phyloP scores from a whole-genome alignment of 2,113 vertebrate genomes.

The Apaloderma vittatum region DNA sequence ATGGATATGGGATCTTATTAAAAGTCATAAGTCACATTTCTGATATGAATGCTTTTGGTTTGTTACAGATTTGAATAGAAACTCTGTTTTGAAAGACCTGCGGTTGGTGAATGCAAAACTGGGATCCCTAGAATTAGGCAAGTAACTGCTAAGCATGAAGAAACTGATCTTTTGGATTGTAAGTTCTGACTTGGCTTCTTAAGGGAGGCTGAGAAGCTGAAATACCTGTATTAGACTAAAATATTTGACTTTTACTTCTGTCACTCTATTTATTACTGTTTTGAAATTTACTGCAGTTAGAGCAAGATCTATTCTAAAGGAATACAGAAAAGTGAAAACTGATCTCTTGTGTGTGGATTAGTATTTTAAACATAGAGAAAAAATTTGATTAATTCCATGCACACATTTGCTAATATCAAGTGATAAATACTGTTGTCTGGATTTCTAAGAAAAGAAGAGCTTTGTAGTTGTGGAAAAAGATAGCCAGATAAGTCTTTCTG shows the following conservation, averaged over 20 bases:
- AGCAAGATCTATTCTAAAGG: background rate
- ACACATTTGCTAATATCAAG: background rate
- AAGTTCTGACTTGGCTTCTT: background rate
- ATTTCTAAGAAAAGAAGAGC: background rate
- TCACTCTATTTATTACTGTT: background rate
- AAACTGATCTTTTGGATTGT: background rate
- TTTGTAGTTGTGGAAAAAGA: background rate
- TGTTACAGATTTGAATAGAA: conserved; percentile 73
- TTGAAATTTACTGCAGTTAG: background rate
- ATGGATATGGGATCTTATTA: background rate
- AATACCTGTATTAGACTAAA: background rate
- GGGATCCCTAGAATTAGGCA: conserved; percentile 81
- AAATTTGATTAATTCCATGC: background rate
- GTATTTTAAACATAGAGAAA: background rate
- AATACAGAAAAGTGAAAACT: background rate
- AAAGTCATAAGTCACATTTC: background rate
- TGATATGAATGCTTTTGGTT: background rate
- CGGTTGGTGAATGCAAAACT: conserved; percentile 73
- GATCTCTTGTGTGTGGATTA: background rate
- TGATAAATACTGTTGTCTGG: background rate
- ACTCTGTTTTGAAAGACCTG: conserved; percentile 71
- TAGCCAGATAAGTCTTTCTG: background rate
- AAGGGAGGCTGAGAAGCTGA: background rate
- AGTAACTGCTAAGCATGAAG: background rate
- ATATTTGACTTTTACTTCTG: background rate